These are phyloP conservation scores for Musca domestica DNA, from an alignment of 1,140 invertebrate species.

Conservation along the genomic window DNA sequence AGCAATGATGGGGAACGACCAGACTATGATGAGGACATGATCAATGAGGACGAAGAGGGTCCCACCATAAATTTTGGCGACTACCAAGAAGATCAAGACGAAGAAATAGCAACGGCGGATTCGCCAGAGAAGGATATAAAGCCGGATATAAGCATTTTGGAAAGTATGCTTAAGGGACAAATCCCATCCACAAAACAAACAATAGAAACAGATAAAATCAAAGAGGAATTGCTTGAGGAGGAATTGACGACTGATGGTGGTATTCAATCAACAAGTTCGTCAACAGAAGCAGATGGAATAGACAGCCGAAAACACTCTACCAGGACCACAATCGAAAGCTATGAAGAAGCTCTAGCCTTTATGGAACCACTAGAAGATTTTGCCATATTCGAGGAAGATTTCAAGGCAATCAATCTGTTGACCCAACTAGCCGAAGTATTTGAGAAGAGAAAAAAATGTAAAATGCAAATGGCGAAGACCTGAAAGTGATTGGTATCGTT, in stretches of 20 bases:
- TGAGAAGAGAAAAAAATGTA: slow-evolving; percentile 39
- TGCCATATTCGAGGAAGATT: slow-evolving; percentile 27
- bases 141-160: neutral
- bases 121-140: neutral
- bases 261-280: neutral
- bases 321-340: neutral
- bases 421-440: slow-evolving; percentile 14
- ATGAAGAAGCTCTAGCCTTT: slow-evolving; percentile 10
- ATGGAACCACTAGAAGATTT: slow-evolving; percentile 25
- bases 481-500: slow-evolving; percentile 3
- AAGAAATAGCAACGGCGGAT: too few relatives aligned
- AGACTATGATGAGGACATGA: slow-evolving; percentile 1
- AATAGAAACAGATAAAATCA: neutral
- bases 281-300: neutral
- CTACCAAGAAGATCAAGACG: slow-evolving; percentile 3
- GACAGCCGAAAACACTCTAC: neutral
- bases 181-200: neutral
- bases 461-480: slow-evolving; percentile 24
- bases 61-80: slow-evolving; percentile 23
- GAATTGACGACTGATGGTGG: neutral
- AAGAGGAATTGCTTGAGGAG: neutral
- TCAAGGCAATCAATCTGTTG: slow-evolving; percentile 26
- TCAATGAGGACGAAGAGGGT: slow-evolving; percentile 19
- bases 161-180: neutral
- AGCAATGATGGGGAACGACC: neutral